Evolutionary conservation across 1,140 invertebrate species (phyloP), one percentile per base, ranked within the genome.

Genomic region (Harlomillsia oculata): DNA sequence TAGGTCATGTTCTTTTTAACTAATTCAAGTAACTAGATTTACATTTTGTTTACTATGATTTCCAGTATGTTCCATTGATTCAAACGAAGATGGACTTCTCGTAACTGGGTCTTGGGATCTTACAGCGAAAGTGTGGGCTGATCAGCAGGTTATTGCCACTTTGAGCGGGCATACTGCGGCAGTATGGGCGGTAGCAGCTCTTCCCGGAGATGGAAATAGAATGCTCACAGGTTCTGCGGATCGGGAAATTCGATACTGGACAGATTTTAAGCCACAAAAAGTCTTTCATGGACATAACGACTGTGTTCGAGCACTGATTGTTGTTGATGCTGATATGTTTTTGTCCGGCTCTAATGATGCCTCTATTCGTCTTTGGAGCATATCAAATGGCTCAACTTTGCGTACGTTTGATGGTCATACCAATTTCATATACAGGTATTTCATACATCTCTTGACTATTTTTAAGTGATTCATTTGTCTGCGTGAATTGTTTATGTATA

Each of bases 271-370:
- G n/a, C 11, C 39, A 1, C 16, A 8, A 9, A 40, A 32, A 44
- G 40, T 50, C 8, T 56, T 53, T 39, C 14, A 28, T 76, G 91
- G 84, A 8, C 93, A 97, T 69, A 85, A 80, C 29, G 93, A 97
- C 69, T 94, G 90, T 75, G 89, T 97, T 0, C 74, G 94, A 69
- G 83, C 78, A 37, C 66, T 97, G 36, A 76, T 80, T 2, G 75
- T 82, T 1, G 69, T 92, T 3, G 78, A 77, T 46, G 73, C 78
- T 21, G 74, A 80, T 25, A 78, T 83, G 41, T 87, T 96, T 69
- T 68, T 94, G 14, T 93, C 89, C 29, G 90, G 87, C 68, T 81
- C 87, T 20, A 98, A 97, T 73, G 94, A 98, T 77, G 83, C 84
- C 0, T 79, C 83, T 3, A 76, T 97, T 14, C 80, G 83, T 65